Conservation (phyloP, 2,888 invertebrate species). For the Flexamia atlantica region DNA sequence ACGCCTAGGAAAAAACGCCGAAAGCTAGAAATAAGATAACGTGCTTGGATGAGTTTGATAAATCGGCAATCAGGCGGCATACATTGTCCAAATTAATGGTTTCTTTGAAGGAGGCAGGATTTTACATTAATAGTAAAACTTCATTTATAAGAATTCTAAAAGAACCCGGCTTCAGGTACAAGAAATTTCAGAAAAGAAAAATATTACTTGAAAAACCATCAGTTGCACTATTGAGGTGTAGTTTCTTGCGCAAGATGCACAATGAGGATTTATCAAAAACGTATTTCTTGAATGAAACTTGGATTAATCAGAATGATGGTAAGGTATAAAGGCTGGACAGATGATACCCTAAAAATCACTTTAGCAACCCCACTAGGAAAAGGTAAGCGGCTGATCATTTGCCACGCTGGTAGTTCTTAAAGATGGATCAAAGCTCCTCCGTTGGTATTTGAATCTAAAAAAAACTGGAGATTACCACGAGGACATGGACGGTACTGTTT, state of each 20-base stretch:
- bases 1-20: too few species aligned
- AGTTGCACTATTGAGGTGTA: background rate
- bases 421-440: conserved; percentile 45
- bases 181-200: too few species aligned
- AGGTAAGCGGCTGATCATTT: conserved; percentile 20
- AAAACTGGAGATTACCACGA: conserved; percentile 26
- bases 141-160: too few species aligned
- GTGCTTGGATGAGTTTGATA: too few species aligned
- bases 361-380: background rate
- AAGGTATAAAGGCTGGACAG: background rate
- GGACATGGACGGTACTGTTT: conserved; percentile 3
- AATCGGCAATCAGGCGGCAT: too few species aligned
- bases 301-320: conserved; percentile 6
- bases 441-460: conserved; percentile 27
- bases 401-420: conserved; percentile 16
- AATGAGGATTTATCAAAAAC: background rate
- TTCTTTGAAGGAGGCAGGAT: too few species aligned
- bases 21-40: too few species aligned
- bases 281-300: conserved; percentile 22
- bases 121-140: too few species aligned
- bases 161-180: too few species aligned
- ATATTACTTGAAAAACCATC: background rate
- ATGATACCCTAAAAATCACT: background rate
- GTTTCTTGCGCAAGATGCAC: background rate
- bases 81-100: too few species aligned